Evolutionary conservation across 2,888 invertebrate species (phyloP).

Genomic region (Phaonia tiefii): DNA sequence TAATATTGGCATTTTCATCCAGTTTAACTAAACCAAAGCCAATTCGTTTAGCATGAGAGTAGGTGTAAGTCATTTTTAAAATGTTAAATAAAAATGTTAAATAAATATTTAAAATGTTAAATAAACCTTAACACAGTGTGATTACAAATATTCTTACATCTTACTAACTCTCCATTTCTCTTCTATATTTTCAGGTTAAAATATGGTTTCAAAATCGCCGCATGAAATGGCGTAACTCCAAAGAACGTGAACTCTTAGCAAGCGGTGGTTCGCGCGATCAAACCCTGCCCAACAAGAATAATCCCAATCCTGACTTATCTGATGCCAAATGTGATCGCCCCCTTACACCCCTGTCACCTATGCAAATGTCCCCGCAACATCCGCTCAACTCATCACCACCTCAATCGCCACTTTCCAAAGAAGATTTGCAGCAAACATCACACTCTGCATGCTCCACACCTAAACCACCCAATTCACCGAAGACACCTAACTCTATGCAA

Average conservation of each 20-base stretch:
- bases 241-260: conserved; percentile 96
- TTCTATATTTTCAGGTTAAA: conserved; percentile 82
- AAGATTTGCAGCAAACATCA: conserved; percentile 60
- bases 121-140: no score
- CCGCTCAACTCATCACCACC: conserved; percentile 70
- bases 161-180: neutral
- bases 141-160: no score
- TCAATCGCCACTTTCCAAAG: conserved; percentile 60
- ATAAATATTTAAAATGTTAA: no score
- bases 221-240: conserved; percentile 99
- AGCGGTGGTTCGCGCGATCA: conserved; percentile 96
- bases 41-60: no score
- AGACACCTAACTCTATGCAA: conserved; percentile 49
- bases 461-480: conserved; percentile 40
- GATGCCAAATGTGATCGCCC: conserved; percentile 92
- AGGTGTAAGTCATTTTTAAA: no score
- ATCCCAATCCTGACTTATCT: conserved; percentile 96
- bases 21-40: no score
- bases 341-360: conserved; percentile 81
- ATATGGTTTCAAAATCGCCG: conserved; percentile 97
- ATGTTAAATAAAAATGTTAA: no score
- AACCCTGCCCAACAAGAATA: conserved; percentile 97
- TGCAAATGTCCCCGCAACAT: conserved; percentile 72
- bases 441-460: conserved; percentile 50
- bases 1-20: no score